A percentile compares a stretch with the other conserved stretches of the same genome.
phyloP scores from a whole-genome alignment of 1,140 invertebrate species.

The Drosophila tani region DNA sequence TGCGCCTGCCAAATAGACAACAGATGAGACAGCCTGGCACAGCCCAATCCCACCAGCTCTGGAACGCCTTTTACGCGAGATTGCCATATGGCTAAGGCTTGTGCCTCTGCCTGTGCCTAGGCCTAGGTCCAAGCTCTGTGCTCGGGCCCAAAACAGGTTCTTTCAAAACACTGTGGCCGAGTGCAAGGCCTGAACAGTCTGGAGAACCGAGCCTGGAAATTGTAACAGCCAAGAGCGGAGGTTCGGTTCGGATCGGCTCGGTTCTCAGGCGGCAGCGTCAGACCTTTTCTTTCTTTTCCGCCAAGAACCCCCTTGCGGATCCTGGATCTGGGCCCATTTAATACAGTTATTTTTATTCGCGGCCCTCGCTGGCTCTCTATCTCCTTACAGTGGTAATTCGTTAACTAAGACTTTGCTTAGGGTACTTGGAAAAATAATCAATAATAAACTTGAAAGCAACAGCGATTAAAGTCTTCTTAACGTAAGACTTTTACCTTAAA shows the following conservation, averaged over 20 bases:
- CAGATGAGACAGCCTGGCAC: slow-evolving; percentile 74
- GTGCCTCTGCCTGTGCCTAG: slow-evolving; percentile 1
- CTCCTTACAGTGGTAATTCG: slow-evolving; percentile 14
- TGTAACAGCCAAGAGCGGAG: slow-evolving; percentile 67
- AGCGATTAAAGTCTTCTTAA: too few relatives aligned
- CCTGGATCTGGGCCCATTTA: slow-evolving; percentile 77
- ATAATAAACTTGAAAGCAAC: not conserved
- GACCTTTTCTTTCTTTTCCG: slow-evolving; percentile 28
- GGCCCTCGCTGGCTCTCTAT: slow-evolving; percentile 25
- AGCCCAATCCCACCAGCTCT: slow-evolving; percentile 56
- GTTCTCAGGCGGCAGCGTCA: slow-evolving; percentile 45
- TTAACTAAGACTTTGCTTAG: not conserved
- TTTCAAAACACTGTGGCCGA: slow-evolving; percentile 19
- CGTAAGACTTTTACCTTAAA: too few relatives aligned
- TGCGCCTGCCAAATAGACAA: slow-evolving; percentile 74
- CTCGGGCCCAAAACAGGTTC: slow-evolving; percentile 59
- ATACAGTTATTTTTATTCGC: slow-evolving; percentile 75
- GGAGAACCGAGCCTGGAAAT: slow-evolving; percentile 42
- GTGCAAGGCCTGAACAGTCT: slow-evolving; percentile 9
- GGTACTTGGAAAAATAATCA: too few relatives aligned
- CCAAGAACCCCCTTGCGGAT: slow-evolving; percentile 24
- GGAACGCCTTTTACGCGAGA: slow-evolving; percentile 62
- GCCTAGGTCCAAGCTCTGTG: slow-evolving; percentile 3
- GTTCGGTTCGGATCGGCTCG: slow-evolving; percentile 21
- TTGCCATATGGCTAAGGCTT: slow-evolving; percentile 10